Base-by-base conservation (phyloP, 1,140 invertebrate species). In the Pseudobourletiella spinata region DNA sequence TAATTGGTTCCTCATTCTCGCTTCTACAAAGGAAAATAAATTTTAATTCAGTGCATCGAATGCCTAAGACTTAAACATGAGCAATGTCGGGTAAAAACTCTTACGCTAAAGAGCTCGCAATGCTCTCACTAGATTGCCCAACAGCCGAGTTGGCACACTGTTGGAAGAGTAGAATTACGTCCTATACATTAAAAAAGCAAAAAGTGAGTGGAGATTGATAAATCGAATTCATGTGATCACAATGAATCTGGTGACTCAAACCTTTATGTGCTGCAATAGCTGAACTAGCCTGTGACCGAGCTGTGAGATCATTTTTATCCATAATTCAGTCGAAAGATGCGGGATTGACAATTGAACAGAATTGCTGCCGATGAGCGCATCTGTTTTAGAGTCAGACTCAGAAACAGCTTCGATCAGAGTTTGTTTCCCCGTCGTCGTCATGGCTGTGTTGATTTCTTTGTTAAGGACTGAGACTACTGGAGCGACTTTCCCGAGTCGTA, bases 401-500 rank as follows among this genome's bases (percentile, higher is more conserved):
- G 64, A 66, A 0, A 69, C 68, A 1, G 65, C 68, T 64, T 69
- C 68, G 24, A 69, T 66, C 20, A 69, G 29, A 1, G 65, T 69
- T 32, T 69, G 68, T 26, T 70, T 70, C 16, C 68, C 67, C 0
- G 65, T 70, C 16, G 68, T 57, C 4, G 65, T 70, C 68, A 70
- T 70, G 16, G 68, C 64, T 2, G 68, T 70, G 0, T 57, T 30
- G 16, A 70, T 66, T 59, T 70, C 68, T 43, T 70, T 70, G 3
- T 64, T 52, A 18, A 70, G 20, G 14, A 70, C 65, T 29, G 48
- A 60, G 18, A 67, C 59, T 39, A 70, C 61, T 18, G 68, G 64
- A 18, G 68, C 68, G 56, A 69, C 73, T 57, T 75, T 74, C 16
- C 69, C 65, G 29, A 77, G 66, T 25, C 74, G 64, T 52, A 77